Conservation (phyloP, 2,888 invertebrate genomes). For the Megaustenia siamemsis region DNA sequence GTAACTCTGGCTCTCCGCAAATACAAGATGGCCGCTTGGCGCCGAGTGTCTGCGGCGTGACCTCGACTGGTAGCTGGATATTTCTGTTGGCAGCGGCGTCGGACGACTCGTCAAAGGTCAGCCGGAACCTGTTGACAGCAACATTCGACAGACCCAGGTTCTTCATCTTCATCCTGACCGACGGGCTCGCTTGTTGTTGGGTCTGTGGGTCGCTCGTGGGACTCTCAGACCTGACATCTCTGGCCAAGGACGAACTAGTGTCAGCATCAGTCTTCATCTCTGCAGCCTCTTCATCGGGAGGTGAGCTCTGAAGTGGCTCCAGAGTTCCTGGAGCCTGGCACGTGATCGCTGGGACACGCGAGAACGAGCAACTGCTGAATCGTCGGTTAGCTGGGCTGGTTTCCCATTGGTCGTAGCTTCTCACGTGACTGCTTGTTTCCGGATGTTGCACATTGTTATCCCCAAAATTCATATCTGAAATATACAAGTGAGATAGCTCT, state of each 20-base stretch:
- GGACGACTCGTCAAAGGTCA: conserved; percentile 42
- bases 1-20: conserved; percentile 49
- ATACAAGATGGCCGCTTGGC: conserved; percentile 48
- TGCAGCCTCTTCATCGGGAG: neutral
- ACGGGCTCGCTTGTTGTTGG: neutral
- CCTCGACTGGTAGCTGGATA: conserved; percentile 42
- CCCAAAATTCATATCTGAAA: conserved; percentile 37
- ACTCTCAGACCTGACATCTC: conserved; percentile 37
- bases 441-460: neutral
- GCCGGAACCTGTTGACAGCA: conserved; percentile 18
- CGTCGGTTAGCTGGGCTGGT: neutral
- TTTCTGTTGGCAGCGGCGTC: conserved; percentile 35
- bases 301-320: neutral
- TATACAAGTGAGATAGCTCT: too few relatives aligned
- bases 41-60: neutral
- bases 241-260: conserved; percentile 7
- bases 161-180: conserved; percentile 27
- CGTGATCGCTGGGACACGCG: neutral
- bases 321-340: neutral
- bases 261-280: neutral
- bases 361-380: conserved; percentile 48
- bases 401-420: conserved; percentile 20
- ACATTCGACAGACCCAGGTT: conserved; percentile 33
- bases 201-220: neutral
- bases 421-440: neutral